Base-by-base conservation (phyloP, 1,140 invertebrate genomes). In the Pygmarrhopalites habei region DNA sequence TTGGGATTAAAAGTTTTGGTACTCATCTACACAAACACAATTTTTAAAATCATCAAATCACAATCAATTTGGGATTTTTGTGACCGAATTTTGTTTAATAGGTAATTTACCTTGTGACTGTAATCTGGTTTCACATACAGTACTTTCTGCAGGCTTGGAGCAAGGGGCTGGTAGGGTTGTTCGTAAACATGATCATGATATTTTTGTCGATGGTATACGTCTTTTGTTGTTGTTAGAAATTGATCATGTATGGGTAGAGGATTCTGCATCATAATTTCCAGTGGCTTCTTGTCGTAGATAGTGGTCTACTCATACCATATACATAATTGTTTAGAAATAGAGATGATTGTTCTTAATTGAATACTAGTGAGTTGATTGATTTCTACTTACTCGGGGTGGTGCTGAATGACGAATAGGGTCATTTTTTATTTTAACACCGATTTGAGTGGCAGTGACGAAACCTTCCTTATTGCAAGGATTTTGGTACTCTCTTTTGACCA, bases 151-250 rank as follows among this genome's bases (percentile, higher is more conserved):
- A 35, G 32, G 17, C 25, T 23, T 15, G 51, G 30, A 10, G 60
- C 30, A 2, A 10, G 12, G 2, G 30, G 47, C n/a, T 62, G 47
- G 1, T 52, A 17, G n/a, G 60, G 60, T 29, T 62, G 60, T 7
- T 17, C 12, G 26, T 62, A 62, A 4, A 41, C 25, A 15, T 41
- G 19, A 21, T 62, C 47, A 17, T 46, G 41, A 28, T 17, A 62
- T 55, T 62, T 62, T n/a, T 19, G 47, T 2, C 51, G 39, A 35
- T 62, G 51, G 49, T 14, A 53, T 5, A 62, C 21, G 17, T 39
- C 28, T 12, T 62, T 62, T 14, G 60, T 53, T 21, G 60, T 62
- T 2, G 49, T 52, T 26, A 52, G n/a, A 52, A 26, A 52, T 26
- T 15, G 5, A n/a, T 52, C 49, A 28, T 52, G 49, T 3, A 26